Percentiles rank a stretch among this genome's conserved stretches.
These are phyloP conservation scores for Lasioglossum baleicum DNA, from an alignment of 1,140 invertebrate genomes.

Conservation along the genomic window DNA sequence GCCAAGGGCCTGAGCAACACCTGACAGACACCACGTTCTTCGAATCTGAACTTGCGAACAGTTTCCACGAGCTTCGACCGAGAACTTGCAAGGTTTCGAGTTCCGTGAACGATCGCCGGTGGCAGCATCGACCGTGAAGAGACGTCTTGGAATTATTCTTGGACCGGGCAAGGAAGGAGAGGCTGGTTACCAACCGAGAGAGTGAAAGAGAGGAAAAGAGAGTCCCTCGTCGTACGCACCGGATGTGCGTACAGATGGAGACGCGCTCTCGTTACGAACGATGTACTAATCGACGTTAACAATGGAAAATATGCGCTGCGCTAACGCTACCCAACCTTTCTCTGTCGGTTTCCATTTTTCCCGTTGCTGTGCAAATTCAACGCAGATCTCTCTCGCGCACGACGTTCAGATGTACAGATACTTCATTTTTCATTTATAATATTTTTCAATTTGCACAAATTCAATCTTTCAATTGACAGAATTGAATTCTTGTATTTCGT, in stretches of 20 bases:
- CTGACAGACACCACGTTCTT: too few relatives aligned
- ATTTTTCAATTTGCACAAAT: too few relatives aligned
- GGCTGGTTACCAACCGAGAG: slow-evolving; percentile 57
- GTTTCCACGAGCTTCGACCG: too few relatives aligned
- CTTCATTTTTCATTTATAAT: too few relatives aligned
- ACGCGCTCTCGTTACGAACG: slow-evolving; percentile 38
- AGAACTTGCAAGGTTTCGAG: not conserved
- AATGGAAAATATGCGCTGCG: slow-evolving; percentile 12
- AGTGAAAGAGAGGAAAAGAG: not conserved
- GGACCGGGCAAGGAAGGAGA: not conserved
- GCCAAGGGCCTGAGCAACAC: too few relatives aligned
- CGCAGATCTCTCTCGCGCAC: too few relatives aligned
- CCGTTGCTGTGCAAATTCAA: not conserved
- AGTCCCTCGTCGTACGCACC: not conserved
- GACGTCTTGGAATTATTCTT: slow-evolving; percentile 40
- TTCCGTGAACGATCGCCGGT: slow-evolving; percentile 27
- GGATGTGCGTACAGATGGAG: slow-evolving; percentile 48
- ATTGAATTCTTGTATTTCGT: too few relatives aligned
- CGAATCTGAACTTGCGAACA: too few relatives aligned
- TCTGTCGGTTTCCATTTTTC: not conserved
- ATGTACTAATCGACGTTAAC: slow-evolving; percentile 52
- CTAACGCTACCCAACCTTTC: slow-evolving; percentile 11
- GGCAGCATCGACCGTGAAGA: slow-evolving; percentile 54
- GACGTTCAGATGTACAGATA: too few relatives aligned
- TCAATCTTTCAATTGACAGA: too few relatives aligned